phyloP scores from a whole-genome alignment of 2,113 vertebrate genomes.

The Panthera leo region DNA sequence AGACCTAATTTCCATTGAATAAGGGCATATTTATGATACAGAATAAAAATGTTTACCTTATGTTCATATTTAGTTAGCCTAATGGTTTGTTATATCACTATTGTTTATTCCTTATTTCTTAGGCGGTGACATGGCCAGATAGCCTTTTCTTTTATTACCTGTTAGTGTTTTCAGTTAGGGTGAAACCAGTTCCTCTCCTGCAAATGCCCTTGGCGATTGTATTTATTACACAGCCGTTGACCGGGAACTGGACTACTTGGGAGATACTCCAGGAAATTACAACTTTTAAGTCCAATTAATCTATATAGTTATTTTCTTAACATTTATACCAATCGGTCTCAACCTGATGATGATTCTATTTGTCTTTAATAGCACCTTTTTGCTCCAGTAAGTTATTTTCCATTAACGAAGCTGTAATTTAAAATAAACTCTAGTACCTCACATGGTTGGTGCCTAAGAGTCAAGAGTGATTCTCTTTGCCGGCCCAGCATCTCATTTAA shows the following conservation, averaged over 20 bases:
- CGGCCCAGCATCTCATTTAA: not conserved
- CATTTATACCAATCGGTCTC: not conserved
- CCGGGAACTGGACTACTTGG: not conserved
- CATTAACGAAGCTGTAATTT: not conserved
- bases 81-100: conserved; percentile 16
- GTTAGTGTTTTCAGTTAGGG: not conserved
- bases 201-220: not conserved
- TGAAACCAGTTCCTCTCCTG: not conserved
- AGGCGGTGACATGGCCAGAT: not conserved
- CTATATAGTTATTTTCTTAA: not conserved
- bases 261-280: conserved; percentile 35
- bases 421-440: not conserved
- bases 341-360: not conserved
- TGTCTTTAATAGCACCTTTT: not conserved
- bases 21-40: conserved; percentile 23
- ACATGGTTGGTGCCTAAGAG: not conserved
- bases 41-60: conserved; percentile 42
- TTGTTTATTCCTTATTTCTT: not conserved
- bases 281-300: conserved; percentile 15
- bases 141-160: not conserved
- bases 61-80: conserved; percentile 45
- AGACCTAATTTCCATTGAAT: conserved; percentile 17
- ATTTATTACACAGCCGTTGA: conserved; percentile 13
- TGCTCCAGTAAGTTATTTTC: not conserved
- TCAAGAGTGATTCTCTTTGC: not conserved